Evolutionary conservation across 2,888 invertebrate genomes (phyloP).

Genomic region (Drosophila leonis): DNA sequence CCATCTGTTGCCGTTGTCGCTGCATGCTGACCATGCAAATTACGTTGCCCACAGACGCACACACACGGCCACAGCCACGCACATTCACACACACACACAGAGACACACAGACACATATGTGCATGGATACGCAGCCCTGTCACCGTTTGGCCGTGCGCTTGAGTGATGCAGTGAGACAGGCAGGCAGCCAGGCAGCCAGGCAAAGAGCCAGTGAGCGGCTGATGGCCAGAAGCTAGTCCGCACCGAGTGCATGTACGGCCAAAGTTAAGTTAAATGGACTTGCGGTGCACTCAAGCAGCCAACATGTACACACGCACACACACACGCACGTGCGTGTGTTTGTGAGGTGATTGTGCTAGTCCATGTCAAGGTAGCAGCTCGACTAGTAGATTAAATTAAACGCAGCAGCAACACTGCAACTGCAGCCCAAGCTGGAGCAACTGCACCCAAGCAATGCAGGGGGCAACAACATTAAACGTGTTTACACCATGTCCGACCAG

Average conservation of each 20-base stretch:
- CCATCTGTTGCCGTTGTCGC: slow-evolving; percentile 21
- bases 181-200: neutral
- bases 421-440: slow-evolving; percentile 23
- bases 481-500: slow-evolving; percentile 80
- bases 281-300: slow-evolving; percentile 79
- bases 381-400: slow-evolving; percentile 81
- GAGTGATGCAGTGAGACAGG: slow-evolving; percentile 72
- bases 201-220: neutral
- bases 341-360: slow-evolving; percentile 41
- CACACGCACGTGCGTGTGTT: slow-evolving; percentile 2
- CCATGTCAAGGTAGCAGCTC: slow-evolving; percentile 77
- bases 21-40: slow-evolving; percentile 80
- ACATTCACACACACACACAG: slow-evolving; percentile 9
- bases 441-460: slow-evolving; percentile 36
- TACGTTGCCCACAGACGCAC: slow-evolving; percentile 61
- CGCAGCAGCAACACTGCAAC: slow-evolving; percentile 66
- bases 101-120: slow-evolving; percentile 23
- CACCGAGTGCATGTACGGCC: slow-evolving; percentile 50
- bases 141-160: slow-evolving; percentile 72
- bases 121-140: slow-evolving; percentile 67
- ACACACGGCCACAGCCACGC: neutral
- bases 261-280: slow-evolving; percentile 79
- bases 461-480: slow-evolving; percentile 77
- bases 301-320: slow-evolving; percentile 18
- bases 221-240: slow-evolving; percentile 30